Evolutionary conservation across 2,113 vertebrate genomes (phyloP), one percentile per base, ranked within the genome.

Genomic region (Fregetta grallaria): DNA sequence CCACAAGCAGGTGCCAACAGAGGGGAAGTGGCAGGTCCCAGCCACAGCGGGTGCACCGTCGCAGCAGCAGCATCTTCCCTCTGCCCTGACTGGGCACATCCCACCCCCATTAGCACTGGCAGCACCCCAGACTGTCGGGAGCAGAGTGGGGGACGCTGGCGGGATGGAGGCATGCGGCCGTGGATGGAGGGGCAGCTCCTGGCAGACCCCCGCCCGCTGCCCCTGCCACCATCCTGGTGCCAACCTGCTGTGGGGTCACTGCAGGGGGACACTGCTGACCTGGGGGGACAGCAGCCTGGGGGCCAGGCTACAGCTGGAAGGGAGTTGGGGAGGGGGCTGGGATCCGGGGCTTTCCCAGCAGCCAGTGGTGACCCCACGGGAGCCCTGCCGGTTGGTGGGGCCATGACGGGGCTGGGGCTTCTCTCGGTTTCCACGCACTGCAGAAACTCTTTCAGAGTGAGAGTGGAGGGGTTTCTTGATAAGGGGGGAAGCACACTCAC

Each of bases 71-170:
- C 61, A 62, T 19, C 45, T 59, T 38, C 62, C 26, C 67, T n/a
- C 62, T 49, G 34, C 36, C 10, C 4, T 0, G 0, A 3, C 8
- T 3, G 1, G 42, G 71, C 45, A 49, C 50, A 17, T 58, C 50
- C 18, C 63, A 23, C 8, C 25, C 59, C 27, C 7, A 0, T 1
- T 0, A 23, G 50, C 2, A 2, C 79, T 40, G 89, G n/a, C 1
- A 0, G 20, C 3, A 30, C 38, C 56, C 58, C 17, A 3, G 22
- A 2, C 6, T 11, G 45, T 5, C 0, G 0, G 26, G 45, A 65
- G 49, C 1, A 0, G 62, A 4, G 29, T 1, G 3, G 55, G 34
- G 16, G 49, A 34, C 0, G 3, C 19, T 1, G 1, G 7, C 3
- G 1, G n/a, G 21, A 26, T 2, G 5, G 70, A 58, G 50, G 23